Conservation (phyloP, 2,113 vertebrate genomes). For the Choloepus hoffmanni region DNA sequence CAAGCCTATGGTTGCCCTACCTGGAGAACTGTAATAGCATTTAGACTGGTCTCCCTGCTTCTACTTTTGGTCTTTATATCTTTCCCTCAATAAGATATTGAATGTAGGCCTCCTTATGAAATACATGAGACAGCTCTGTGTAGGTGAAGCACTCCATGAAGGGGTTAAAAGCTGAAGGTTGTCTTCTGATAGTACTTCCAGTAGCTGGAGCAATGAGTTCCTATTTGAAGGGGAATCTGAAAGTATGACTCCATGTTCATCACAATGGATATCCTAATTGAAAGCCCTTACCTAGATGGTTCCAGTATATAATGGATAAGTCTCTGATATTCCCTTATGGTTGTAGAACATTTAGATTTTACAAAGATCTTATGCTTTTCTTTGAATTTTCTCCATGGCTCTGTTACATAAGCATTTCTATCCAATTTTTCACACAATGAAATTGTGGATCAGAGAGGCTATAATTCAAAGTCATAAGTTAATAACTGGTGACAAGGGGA, state of each 20-base stretch:
- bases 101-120: not conserved
- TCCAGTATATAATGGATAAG: constrained; percentile 6
- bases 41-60: not conserved
- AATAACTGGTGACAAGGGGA: not conserved
- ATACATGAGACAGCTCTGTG: not conserved
- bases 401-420: not conserved
- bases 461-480: constrained; percentile 19
- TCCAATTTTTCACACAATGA: not conserved
- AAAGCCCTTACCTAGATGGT: not conserved
- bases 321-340: not conserved
- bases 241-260: not conserved
- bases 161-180: not conserved
- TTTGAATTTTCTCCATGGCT: constrained; percentile 27
- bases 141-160: not conserved
- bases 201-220: not conserved
- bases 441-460: not conserved
- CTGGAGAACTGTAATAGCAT: not conserved
- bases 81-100: not conserved
- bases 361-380: not conserved
- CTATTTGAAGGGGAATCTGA: not conserved
- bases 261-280: not conserved
- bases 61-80: not conserved
- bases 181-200: not conserved
- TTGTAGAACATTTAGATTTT: constrained; percentile 33
- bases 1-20: not conserved